These are phyloP conservation scores for Amiota mariae DNA, from an alignment of 2,888 invertebrate genomes.

Conservation along the genomic window DNA sequence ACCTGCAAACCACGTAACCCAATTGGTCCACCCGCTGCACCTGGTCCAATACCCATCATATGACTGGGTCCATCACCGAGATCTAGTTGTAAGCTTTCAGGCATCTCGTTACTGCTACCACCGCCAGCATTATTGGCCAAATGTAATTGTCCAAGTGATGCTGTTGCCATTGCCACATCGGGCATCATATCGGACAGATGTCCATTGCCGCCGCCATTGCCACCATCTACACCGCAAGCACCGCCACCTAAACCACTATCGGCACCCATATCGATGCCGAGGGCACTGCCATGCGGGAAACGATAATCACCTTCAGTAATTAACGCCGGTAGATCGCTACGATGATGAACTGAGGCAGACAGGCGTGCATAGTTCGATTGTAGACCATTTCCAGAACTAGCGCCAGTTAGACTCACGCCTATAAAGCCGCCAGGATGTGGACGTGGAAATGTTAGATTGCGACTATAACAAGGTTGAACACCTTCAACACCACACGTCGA, in stretches of 20 bases:
- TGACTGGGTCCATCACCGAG: constrained; percentile 87
- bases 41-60: constrained; percentile 63
- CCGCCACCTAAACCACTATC: constrained; percentile 62
- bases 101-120: constrained; percentile 61
- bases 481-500: constrained; percentile 61
- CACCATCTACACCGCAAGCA: constrained; percentile 77
- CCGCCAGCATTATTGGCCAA: constrained; percentile 65
- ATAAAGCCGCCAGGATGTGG: constrained; percentile 67
- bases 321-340: constrained; percentile 79
- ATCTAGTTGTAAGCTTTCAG: constrained; percentile 79
- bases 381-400: constrained; percentile 55
- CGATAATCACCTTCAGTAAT: constrained; percentile 79
- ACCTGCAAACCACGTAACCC: constrained; percentile 72
- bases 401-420: constrained; percentile 53
- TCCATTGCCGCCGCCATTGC: constrained; percentile 80
- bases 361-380: constrained; percentile 66
- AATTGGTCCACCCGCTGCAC: constrained; percentile 63
- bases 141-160: constrained; percentile 81
- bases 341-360: constrained; percentile 71
- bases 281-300: constrained; percentile 63
- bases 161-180: constrained; percentile 93
- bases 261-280: constrained; percentile 59
- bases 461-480: constrained; percentile 75
- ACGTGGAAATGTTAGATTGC: constrained; percentile 79
- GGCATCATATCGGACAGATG: constrained; percentile 89